Evolutionary conservation across 2,888 invertebrate species (phyloP), one percentile per base, ranked within the genome.

Genomic region (Eubasilissa splendida): DNA sequence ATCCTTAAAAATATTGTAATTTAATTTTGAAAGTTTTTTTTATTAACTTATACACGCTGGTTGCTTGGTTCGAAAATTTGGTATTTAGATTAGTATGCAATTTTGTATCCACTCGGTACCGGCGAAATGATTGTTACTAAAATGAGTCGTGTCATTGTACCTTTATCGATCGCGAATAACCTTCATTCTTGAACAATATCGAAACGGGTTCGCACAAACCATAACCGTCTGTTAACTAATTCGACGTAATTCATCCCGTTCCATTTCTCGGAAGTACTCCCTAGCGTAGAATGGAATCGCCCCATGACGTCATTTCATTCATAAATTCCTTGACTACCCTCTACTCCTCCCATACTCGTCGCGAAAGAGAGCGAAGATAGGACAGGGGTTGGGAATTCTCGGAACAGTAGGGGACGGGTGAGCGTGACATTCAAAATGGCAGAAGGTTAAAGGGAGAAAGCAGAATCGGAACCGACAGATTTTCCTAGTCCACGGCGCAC

Each of bases 291-390:
- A 82, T 83, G 81, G 81, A 73, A 63, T 81, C 78, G 78, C 76
- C 83, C 81, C 68, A 70, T 83, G 83, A 83, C 83, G 83, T 83
- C 82, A 82, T 77, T 83, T 82, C 83, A 83, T 83, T 83, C 83
- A 83, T 83, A 83, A 83, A 83, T 82, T 83, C 80, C 54, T 52
- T 54, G 53, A 11, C 50, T 56, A 31, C 80, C 79, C 74, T 8
- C 52, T 10, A 54, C 60, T 12, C 71, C 33, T 11, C 52, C 76
- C 65, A 71, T n/a, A 33, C 42, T 14, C 71, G 63, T 5, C n/a
- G 33, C 56, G 56, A 50, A 68, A n/a, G 73, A 74, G 50, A 63
- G 71, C 58, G 79, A 74, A 60, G 22, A 74, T 42, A 10, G 9
- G 3, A 5, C 7, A 58, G 10, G 68, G 77, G 66, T 58, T 77